Percentiles rank a stretch among this genome's conserved stretches.
These are phyloP conservation scores for Drosophila pseudotalamancana DNA, from an alignment of 2,888 invertebrate species.

Conservation along the genomic window DNA sequence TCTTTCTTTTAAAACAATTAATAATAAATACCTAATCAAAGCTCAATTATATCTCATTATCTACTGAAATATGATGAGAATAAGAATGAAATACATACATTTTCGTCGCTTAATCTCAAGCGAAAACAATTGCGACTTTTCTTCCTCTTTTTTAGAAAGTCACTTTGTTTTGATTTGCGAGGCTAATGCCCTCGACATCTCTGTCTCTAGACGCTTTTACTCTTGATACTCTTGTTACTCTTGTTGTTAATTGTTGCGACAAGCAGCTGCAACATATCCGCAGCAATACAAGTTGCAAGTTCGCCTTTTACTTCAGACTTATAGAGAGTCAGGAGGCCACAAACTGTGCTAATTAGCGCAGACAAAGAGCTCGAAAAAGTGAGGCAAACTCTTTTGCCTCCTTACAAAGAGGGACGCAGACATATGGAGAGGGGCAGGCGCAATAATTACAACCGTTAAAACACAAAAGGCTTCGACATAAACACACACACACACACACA, in stretches of 20 bases:
- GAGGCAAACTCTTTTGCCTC: slow-evolving; percentile 35
- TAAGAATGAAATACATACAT: background rate
- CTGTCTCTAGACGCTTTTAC: background rate
- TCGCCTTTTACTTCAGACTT: slow-evolving; percentile 24
- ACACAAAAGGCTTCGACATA: slow-evolving; percentile 60
- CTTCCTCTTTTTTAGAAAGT: background rate
- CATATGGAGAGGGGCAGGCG: slow-evolving; percentile 44
- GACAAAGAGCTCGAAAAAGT: slow-evolving; percentile 60
- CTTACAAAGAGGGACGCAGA: slow-evolving; percentile 22
- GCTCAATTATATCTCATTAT: background rate
- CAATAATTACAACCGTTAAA: slow-evolving; percentile 73
- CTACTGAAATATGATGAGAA: background rate
- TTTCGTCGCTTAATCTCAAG: background rate
- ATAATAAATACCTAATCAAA: too few relatives aligned
- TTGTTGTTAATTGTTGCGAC: slow-evolving; percentile 15
- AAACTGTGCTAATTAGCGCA: slow-evolving; percentile 70
- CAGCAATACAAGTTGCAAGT: slow-evolving; percentile 41
- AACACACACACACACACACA: slow-evolving; percentile 27
- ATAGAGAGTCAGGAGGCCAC: slow-evolving; percentile 46
- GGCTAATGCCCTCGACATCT: slow-evolving; percentile 14
- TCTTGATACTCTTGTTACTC: too few relatives aligned
- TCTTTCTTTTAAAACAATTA: too few relatives aligned
- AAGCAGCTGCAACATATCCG: slow-evolving; percentile 49
- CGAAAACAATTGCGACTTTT: background rate
- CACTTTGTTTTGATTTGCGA: slow-evolving; percentile 9